Evolutionary conservation across 2,888 invertebrate species (phyloP), one percentile per base, ranked within the genome.

Genomic region (Lasioglossum morio): DNA sequence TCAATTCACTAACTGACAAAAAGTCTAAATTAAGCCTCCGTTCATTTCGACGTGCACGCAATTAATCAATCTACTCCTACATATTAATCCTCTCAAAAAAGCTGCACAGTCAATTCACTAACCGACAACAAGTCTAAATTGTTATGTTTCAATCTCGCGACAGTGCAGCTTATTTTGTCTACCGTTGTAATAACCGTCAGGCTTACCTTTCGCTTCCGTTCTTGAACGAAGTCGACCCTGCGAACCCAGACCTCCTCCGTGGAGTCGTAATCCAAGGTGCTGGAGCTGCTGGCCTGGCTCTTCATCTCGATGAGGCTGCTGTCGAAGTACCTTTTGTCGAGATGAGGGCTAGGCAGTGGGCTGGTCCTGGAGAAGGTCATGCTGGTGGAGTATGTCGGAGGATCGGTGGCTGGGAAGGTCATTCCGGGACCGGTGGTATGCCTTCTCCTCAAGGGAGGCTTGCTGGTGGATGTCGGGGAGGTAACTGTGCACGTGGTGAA

Each of bases 251-350:
- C 96, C 90, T 97, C 97, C 92, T 97, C 97, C 63, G 95, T 95
- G 8, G 96, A 96, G 87, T 95, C 95, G 87, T 96, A 95, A 91
- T 97, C 97, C 72, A 97, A 94, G 1, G 97, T 96, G 69, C 96
- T 95, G 79, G 95, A 95, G 90, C 96, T 97, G 87, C 97, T 97
- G n/a, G 97, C 97, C 81, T 96, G 96, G 90, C 97, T 97, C 94
- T 97, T 97, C 95, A 98, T 97, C 95, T 98, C 98, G 91, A 98
- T 97, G 89, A 98, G 96, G 88, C 98, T 97, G 90, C 97, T 97
- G 95, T 98, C 98, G 94, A 98, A 98, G 96, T 97, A 98, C 88
- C 97, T 96, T 93, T 97, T 97, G 95, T 98, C 98, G 87, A 97
- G 96, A 95, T 98, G 98, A 4, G 97, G 97, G 92, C 96, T 96